These are phyloP conservation scores for Chironex yamaguchii DNA, from an alignment of 30 jellyfish, hydroid and myxozoan species.

Conservation along the genomic window DNA sequence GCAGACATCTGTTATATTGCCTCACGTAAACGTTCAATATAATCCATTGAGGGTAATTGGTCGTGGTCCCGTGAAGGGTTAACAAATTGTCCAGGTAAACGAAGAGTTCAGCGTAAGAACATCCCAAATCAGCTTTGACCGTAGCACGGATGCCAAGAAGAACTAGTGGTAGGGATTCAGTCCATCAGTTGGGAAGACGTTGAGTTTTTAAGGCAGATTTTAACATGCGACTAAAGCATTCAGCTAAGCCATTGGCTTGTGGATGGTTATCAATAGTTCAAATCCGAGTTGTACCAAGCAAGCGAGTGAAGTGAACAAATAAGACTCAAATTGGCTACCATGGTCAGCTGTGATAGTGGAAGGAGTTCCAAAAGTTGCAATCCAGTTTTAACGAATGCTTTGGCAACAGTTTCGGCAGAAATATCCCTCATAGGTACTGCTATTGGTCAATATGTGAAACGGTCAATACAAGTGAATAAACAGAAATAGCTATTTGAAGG, in stretches of 20 bases:
- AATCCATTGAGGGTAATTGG: too few species aligned
- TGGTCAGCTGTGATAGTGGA: slow-evolving; percentile 46
- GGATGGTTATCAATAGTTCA: slow-evolving; percentile 57
- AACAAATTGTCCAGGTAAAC: too few species aligned
- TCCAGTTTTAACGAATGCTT: slow-evolving; percentile 27
- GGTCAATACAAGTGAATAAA: slow-evolving; percentile 39
- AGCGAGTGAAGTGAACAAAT: not conserved
- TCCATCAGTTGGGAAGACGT: slow-evolving; percentile 7
- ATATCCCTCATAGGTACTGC: slow-evolving; percentile 33
- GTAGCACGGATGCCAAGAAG: slow-evolving; percentile 60
- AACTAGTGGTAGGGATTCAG: slow-evolving; percentile 36
- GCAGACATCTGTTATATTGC: too few species aligned
- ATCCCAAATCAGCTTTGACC: slow-evolving; percentile 23
- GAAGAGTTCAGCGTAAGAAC: too few species aligned
- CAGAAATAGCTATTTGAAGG: slow-evolving; percentile 6
- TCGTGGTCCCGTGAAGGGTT: too few species aligned
- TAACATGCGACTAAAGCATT: slow-evolving; percentile 27
- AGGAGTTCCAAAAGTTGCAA: slow-evolving; percentile 18
- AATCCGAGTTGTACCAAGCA: slow-evolving; percentile 15
- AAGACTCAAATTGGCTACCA: slow-evolving; percentile 37
- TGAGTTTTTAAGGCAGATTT: slow-evolving; percentile 41
- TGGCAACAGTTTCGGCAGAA: slow-evolving; percentile 33
- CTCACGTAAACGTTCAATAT: too few species aligned
- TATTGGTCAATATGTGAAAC: slow-evolving; percentile 63
- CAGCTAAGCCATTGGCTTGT: slow-evolving; percentile 40